phyloP scores from a whole-genome alignment of 2,888 invertebrate species.

The Sinhomidia bicolor region DNA sequence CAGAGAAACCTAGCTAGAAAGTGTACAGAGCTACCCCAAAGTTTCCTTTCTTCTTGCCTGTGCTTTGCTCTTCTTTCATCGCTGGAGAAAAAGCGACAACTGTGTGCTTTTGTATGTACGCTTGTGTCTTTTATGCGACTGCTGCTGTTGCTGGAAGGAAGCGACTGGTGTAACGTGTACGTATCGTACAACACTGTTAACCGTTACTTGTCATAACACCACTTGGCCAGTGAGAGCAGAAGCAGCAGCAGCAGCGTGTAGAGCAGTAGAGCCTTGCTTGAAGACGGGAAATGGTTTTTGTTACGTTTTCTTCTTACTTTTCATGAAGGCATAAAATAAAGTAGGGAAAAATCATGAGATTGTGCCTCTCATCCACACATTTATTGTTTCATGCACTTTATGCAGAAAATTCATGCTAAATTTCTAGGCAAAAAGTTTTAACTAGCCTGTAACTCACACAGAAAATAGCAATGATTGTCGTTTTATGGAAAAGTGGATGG shows the following conservation, averaged over 20 bases:
- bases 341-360: constrained; percentile 30
- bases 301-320: not conserved
- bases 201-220: no score
- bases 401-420: constrained; percentile 38
- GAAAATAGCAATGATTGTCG: constrained; percentile 32
- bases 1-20: not conserved
- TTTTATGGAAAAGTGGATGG: not conserved
- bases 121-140: not conserved
- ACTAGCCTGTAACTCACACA: constrained; percentile 59
- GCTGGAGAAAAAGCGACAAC: not conserved
- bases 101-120: not conserved
- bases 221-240: not conserved
- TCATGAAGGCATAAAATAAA: not conserved
- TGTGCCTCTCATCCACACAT: constrained; percentile 53
- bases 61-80: not conserved
- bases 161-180: constrained; percentile 11
- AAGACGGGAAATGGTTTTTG: constrained; percentile 50
- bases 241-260: not conserved
- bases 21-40: constrained; percentile 40
- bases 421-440: constrained; percentile 54
- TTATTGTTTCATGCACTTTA: constrained; percentile 15
- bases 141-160: constrained; percentile 45
- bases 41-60: constrained; percentile 17
- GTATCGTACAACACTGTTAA: not conserved
- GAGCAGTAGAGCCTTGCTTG: no score